A percentile compares a stretch with the other conserved stretches of the same genome.
These are phyloP conservation scores for Cervus canadensis DNA, from an alignment of 2,113 vertebrate species.

Conservation along the genomic window DNA sequence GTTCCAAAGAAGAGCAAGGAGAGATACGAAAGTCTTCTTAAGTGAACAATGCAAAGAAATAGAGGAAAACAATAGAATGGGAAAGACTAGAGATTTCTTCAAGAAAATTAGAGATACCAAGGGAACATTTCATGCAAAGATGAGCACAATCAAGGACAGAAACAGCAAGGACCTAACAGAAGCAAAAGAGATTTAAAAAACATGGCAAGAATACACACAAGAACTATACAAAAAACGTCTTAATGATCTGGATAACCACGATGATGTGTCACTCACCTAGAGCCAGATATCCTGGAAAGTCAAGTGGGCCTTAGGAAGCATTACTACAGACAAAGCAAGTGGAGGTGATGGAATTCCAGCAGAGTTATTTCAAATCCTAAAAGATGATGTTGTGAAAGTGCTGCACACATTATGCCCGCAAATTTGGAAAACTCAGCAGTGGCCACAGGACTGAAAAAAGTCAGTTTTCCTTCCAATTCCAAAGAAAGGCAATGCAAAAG, in stretches of 20 bases:
- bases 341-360: not conserved
- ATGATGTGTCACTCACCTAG: not conserved
- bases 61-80: not conserved
- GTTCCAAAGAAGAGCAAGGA: not conserved
- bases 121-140: not conserved
- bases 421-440: not conserved
- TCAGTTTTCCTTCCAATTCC: not conserved
- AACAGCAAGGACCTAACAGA: not conserved
- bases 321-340: not conserved
- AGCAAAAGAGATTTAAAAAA: not conserved
- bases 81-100: not conserved
- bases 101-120: not conserved
- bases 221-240: not conserved
- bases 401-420: not conserved
- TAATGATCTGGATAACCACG: accelerated
- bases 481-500: not conserved
- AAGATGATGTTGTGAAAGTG: not conserved
- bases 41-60: not conserved
- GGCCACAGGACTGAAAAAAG: not conserved
- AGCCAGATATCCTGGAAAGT: not conserved
- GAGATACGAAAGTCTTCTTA: not conserved
- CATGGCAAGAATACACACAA: not conserved
- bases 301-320: not conserved
- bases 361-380: not conserved
- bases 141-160: not conserved